Evolutionary conservation across 2,888 invertebrate genomes (phyloP).

Genomic region (Sylvicola cinctus): DNA sequence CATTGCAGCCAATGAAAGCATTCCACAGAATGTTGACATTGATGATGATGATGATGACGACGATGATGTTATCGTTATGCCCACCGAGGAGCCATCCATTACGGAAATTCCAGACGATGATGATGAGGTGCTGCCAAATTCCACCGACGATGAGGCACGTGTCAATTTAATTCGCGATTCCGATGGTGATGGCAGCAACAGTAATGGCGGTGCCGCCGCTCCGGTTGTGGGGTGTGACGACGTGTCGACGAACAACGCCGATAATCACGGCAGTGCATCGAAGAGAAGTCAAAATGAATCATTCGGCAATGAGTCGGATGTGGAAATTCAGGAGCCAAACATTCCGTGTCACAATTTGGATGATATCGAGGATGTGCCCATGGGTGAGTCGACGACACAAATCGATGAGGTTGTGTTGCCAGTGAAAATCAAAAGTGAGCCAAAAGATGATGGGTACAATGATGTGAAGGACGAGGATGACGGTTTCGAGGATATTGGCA

Average conservation of each 20-base stretch:
- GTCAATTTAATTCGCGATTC: slow-evolving; percentile 7
- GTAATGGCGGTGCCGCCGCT: slow-evolving; percentile 8
- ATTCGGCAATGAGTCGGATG: slow-evolving; percentile 18
- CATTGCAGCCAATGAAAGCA: no score
- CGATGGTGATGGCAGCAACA: slow-evolving; percentile 10
- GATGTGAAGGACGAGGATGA: slow-evolving; percentile 15
- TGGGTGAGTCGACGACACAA: slow-evolving; percentile 10
- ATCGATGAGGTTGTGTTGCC: slow-evolving; percentile 12
- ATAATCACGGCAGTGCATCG: slow-evolving; percentile 4
- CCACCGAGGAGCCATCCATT: slow-evolving; percentile 40
- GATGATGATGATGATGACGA: slow-evolving; percentile 36
- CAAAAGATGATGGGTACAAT: slow-evolving; percentile 35
- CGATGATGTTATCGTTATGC: slow-evolving; percentile 46
- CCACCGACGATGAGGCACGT: slow-evolving; percentile 14
- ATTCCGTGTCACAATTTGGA: slow-evolving; percentile 25
- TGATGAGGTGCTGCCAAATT: slow-evolving; percentile 35
- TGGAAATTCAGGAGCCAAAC: slow-evolving; percentile 25
- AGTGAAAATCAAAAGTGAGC: slow-evolving; percentile 50
- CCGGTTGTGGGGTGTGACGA: slow-evolving; percentile 2
- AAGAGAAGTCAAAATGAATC: slow-evolving; percentile 12
- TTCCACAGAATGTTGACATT: slow-evolving; percentile 9
- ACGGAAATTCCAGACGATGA: slow-evolving; percentile 37
- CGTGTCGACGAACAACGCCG: not conserved
- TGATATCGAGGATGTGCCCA: slow-evolving; percentile 18
- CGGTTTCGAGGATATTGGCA: slow-evolving; percentile 25